A percentile compares a stretch with the other conserved stretches of the same genome.
Conservation (phyloP, 1,140 invertebrate species). For the Drosophila yakuba region DNA sequence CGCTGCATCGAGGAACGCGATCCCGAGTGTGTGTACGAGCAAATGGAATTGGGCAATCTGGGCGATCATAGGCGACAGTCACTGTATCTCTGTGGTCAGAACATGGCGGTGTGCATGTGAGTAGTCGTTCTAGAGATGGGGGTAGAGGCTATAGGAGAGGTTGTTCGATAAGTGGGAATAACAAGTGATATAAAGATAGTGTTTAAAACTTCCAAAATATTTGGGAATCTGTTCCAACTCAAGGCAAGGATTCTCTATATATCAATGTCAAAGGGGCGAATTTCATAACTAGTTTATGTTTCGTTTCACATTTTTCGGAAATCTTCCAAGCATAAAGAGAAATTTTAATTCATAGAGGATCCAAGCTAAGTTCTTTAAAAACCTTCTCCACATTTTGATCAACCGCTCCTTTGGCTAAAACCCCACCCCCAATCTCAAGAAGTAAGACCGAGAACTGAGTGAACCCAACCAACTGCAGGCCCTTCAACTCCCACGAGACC, state of each 20-base stretch:
- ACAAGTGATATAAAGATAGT: no score
- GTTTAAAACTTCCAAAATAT: no score
- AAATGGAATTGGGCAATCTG: conserved; percentile 91
- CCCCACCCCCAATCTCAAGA: background rate
- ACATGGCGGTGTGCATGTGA: conserved; percentile 91
- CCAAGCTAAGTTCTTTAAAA: background rate
- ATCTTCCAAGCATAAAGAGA: no score
- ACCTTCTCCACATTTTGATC: background rate
- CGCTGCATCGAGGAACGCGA: conserved; percentile 92
- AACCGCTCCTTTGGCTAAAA: background rate
- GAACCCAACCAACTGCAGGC: conserved; percentile 86
- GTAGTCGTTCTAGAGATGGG: conserved; percentile 76
- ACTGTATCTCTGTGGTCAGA: conserved; percentile 95
- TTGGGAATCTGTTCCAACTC: no score
- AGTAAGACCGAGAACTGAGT: background rate
- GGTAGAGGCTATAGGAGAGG: background rate
- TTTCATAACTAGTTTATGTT: no score
- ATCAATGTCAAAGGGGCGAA: no score
- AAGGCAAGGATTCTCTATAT: no score
- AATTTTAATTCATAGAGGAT: background rate
- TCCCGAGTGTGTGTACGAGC: conserved; percentile 92
- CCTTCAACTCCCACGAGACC: conserved; percentile 92
- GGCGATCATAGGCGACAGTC: conserved; percentile 93
- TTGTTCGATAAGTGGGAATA: conserved; percentile 5
- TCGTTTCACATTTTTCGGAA: no score